Percentiles rank a stretch among this genome's conserved stretches.
phyloP scores from a whole-genome alignment of 2,797 vertebrate species.

The Myoxocephalus aenaeus region DNA sequence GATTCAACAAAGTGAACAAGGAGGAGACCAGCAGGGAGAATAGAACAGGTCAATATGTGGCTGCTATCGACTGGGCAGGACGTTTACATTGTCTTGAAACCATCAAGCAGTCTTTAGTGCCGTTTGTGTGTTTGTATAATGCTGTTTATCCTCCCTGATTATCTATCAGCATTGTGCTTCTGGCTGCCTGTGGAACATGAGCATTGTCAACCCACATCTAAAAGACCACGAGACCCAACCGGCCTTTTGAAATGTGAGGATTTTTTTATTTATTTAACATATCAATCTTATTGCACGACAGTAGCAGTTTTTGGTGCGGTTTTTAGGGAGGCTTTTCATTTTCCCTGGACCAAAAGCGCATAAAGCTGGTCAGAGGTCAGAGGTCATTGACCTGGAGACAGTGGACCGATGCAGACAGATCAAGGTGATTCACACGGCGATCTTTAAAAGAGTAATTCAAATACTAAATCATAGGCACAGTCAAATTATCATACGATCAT shows the following conservation, averaged over 20 bases:
- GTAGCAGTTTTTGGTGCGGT: background rate
- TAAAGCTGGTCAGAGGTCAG: background rate
- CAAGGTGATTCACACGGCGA: no score
- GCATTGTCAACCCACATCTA: constrained; percentile 19
- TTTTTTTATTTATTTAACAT: background rate
- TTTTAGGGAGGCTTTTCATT: background rate
- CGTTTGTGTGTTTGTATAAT: constrained; percentile 30
- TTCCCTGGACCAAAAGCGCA: background rate
- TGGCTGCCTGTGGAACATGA: background rate
- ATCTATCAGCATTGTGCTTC: constrained; percentile 4
- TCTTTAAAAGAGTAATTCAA: no score
- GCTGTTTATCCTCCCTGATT: constrained; percentile 3
- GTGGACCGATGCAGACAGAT: background rate
- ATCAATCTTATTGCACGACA: background rate
- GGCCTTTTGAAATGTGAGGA: background rate
- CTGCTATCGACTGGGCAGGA: constrained; percentile 14
- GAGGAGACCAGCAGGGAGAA: constrained; percentile 26
- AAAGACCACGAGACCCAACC: background rate
- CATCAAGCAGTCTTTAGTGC: constrained; percentile 28
- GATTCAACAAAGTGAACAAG: constrained; percentile 39
- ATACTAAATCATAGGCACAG: no score
- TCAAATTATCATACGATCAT: background rate
- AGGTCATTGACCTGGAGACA: background rate
- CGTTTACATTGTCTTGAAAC: constrained; percentile 23
- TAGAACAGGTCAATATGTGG: constrained; percentile 5